Conservation (phyloP, 2,113 vertebrate genomes). For the Okapia johnstoni region DNA sequence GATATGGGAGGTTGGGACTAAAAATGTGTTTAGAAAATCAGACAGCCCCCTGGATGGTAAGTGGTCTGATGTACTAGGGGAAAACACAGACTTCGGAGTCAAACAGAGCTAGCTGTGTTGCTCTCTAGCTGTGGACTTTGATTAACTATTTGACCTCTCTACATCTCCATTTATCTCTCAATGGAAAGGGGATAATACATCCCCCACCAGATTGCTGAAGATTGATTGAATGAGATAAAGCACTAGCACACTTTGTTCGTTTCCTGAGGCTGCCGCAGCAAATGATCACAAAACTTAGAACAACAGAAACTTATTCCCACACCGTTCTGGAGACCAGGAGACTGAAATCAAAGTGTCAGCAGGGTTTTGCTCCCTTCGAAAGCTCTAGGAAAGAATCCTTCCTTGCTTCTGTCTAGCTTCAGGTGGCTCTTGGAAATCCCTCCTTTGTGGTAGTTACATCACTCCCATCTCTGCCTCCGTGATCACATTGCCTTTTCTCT, state of each 20-base stretch:
- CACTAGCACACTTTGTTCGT: rapidly evolving
- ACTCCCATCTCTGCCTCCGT: background rate
- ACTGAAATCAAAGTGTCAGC: background rate
- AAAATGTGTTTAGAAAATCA: background rate
- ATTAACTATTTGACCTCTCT: background rate
- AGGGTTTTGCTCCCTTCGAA: background rate
- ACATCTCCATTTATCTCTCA: background rate
- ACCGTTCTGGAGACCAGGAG: background rate
- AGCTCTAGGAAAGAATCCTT: background rate
- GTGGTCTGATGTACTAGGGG: background rate
- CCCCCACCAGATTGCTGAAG: background rate
- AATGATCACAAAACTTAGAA: no score
- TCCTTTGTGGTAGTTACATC: no score
- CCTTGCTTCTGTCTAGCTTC: background rate
- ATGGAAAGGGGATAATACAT: background rate
- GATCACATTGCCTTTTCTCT: background rate
- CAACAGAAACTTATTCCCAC: background rate
- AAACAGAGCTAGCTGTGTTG: background rate
- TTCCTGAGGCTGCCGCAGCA: background rate
- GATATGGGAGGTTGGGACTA: background rate
- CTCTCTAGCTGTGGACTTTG: background rate
- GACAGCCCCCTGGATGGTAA: background rate
- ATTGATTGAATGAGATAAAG: background rate
- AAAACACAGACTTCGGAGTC: background rate
- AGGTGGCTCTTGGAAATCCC: background rate